Conservation (phyloP, 2,888 invertebrate genomes). For the Xestoiulus laeticollis region DNA sequence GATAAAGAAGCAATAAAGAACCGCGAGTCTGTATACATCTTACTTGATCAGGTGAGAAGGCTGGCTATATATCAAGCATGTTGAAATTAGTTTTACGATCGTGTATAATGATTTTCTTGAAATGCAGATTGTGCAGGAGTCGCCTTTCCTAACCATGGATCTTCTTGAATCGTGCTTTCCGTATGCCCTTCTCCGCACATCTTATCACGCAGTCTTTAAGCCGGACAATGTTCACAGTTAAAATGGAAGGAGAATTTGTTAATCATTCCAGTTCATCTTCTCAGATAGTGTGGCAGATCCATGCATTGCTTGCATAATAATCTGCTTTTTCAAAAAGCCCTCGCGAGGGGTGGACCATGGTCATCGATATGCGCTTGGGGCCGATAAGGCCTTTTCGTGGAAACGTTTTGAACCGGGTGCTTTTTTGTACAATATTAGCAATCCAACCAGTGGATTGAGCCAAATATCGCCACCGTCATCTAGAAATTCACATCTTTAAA, state of each 20-base stretch:
- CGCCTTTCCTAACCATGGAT: conserved; percentile 98
- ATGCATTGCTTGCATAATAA: background rate
- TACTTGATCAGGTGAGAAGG: conserved; percentile 78
- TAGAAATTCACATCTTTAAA: background rate
- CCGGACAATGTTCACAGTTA: conserved; percentile 54
- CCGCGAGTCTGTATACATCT: conserved; percentile 94
- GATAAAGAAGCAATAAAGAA: conserved; percentile 94
- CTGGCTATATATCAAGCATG: background rate
- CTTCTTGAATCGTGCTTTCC: conserved; percentile 98
- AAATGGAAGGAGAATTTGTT: background rate
- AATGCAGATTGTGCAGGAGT: conserved; percentile 94
- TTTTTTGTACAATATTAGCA: background rate
- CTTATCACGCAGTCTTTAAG: conserved; percentile 94
- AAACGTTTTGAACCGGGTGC: background rate
- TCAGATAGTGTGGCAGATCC: background rate
- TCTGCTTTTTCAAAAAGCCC: background rate
- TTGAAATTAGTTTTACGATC: background rate
- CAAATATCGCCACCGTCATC: background rate
- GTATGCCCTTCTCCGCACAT: conserved; percentile 95
- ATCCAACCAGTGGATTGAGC: background rate
- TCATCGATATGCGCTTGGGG: background rate
- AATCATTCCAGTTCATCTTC: conserved; percentile 3
- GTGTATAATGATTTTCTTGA: too few species aligned
- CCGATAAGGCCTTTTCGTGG: background rate
- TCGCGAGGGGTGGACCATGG: background rate